Base-by-base conservation (phyloP, 2,113 vertebrate genomes). In the Acanthisitta chloris region DNA sequence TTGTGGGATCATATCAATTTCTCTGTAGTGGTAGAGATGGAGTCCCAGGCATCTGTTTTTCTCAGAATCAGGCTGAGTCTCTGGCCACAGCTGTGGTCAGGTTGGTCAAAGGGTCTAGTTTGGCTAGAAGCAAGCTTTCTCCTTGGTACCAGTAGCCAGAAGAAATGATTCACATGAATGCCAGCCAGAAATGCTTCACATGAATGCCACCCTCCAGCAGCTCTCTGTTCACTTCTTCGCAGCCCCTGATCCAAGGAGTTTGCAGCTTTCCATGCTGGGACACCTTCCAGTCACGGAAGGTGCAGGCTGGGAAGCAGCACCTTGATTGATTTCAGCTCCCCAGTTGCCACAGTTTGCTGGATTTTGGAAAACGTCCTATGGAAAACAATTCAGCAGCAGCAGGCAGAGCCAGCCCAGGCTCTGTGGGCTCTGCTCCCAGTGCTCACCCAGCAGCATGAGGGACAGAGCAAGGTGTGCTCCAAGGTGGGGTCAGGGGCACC, bases 1-100 rank as follows among this genome's bases (percentile, higher is more conserved):
- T 78, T 92, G 89, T 91, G 88, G 86, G 51, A 74, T 92, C 80
- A 83, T 78, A 90, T 78, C 74, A 55, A 78, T 93, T 92, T 86
- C 91, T 88, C 88, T 83, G 71, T 92, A 92, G 88, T 90, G 82
- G 90, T 66, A 81, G 33, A 87, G 87, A 64, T 61, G 20, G 19
- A 90, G 82, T 90, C 77, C 17, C 24, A 86, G 72, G 24, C 40
- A 51, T 54, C 54, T 66, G 46, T 46, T 92, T 94, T 88, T 54
- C 82, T 93, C 72, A 69, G 26, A 81, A 88, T 73, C 38, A 70
- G 82, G 34, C 71, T 92, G 43, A 26, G 28, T 45, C 57, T 85
- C 73, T 88, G 33, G 20, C 33, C 67, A 48, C 40, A 73, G 42
- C 71, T 74, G 26, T 36, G 12, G 64, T 82, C 85, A 80, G 17